Conservation (phyloP, 2,888 invertebrate genomes). For the Xestia ashworthii region DNA sequence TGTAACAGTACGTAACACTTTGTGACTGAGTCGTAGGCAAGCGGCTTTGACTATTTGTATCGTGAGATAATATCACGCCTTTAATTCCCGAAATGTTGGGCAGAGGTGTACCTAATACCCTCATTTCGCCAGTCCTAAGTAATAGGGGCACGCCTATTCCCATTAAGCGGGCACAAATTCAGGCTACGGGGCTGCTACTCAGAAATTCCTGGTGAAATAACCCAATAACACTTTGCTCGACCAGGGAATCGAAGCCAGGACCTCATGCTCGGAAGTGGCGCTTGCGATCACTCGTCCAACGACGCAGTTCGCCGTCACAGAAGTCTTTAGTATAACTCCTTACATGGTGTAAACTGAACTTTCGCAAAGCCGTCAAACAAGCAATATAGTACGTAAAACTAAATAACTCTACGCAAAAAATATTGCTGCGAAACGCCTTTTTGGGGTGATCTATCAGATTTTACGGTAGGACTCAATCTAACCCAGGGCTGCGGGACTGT, state of each 20-base stretch:
- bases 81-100: neutral
- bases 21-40: slow-evolving; percentile 15
- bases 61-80: neutral
- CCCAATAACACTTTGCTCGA: neutral
- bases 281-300: neutral
- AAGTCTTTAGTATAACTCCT: neutral
- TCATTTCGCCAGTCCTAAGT: neutral
- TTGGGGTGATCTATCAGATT: no score
- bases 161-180: neutral
- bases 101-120: neutral
- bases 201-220: neutral
- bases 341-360: no score
- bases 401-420: no score
- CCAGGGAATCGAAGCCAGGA: neutral
- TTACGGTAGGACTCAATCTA: no score
- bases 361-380: no score
- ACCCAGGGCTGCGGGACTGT: no score
- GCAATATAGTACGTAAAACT: no score
- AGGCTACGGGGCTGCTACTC: neutral
- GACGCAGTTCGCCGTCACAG: neutral
- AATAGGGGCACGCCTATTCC: neutral
- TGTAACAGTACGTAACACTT: slow-evolving; percentile 25
- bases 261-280: neutral
- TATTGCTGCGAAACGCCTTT: no score
- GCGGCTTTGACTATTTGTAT: neutral